Base-by-base conservation (phyloP, 35 echinoderm and acorn worm genomes). In the Patiria miniata region DNA sequence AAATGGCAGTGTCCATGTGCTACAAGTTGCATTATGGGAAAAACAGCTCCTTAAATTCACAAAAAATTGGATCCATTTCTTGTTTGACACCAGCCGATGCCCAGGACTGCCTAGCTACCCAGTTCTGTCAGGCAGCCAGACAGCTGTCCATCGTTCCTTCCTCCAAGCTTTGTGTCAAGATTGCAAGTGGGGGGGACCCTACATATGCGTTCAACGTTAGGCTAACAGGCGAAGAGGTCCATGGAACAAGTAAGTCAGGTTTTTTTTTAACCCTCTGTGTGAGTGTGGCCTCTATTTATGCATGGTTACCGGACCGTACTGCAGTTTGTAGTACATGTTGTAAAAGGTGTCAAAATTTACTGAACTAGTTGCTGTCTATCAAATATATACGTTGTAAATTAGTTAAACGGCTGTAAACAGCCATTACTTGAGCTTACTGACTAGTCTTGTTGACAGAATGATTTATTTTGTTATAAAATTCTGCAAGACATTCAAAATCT, bases 131-230 rank as follows among this genome's bases (percentile, higher is more conserved):
- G 42, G 92, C 92, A 37, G 86, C 87, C 33, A 26, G 87, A 1
- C 81, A 88, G 7, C 92, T 94, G 3, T 84, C 83, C 39, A 90
- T 52, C 57, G 83, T 94, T n/a, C 82, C 82, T 6, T 94, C 92
- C 0, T 84, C 92, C 37, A 83, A 94, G 23, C 42, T 94, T 19
- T 94, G 92, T 77, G 92, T 94, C 18, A 89, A 89, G 53, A 90
- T 94, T 39, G 92, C 92, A 23, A 94, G 92, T 40, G 92, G 92
- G 7, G 92, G 92, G 0, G 92, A 94, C 65, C 92, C 92, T 22
- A 89, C 92, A 1, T 90, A 90, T 36, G 81, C 92, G 7, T 94
- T 94, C 76, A 94, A 94, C 82, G 92, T 94, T 54, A 85, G 86
- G 23, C 92, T 94, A 4, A 78, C 87, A 19, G 92, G 92, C 28